These are phyloP conservation scores for Catharus minimus DNA, from an alignment of 2,113 vertebrate genomes.

Conservation along the genomic window DNA sequence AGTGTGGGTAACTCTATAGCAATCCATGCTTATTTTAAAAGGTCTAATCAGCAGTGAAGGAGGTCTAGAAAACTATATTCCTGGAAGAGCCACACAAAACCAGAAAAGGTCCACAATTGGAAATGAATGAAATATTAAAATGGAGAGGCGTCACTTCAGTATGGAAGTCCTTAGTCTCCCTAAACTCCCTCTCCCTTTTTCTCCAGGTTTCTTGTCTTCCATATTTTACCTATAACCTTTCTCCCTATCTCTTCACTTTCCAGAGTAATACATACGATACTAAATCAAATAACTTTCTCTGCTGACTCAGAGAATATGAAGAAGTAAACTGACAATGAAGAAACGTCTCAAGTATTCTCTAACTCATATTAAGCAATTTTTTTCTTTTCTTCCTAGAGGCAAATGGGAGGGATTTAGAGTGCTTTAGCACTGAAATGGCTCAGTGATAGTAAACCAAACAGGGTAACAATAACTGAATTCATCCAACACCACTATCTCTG, in stretches of 20 bases:
- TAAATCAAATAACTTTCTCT: background rate
- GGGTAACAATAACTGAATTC: background rate
- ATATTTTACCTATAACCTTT: background rate
- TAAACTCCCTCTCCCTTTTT: background rate
- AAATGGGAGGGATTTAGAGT: background rate
- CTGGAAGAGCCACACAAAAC: background rate
- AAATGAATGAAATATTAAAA: background rate
- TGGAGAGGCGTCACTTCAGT: background rate
- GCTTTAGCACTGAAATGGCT: background rate
- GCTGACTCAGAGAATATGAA: background rate
- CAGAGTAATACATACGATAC: background rate
- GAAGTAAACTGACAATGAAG: background rate
- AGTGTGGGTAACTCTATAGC: background rate
- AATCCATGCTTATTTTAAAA: background rate
- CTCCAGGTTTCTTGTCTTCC: background rate
- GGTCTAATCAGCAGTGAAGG: background rate
- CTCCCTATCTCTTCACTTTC: background rate
- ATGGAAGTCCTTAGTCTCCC: background rate
- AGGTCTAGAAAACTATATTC: background rate
- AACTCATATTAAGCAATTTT: background rate
- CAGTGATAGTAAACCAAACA: background rate
- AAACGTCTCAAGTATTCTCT: background rate
- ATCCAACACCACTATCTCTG: background rate
- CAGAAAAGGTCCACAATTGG: background rate
- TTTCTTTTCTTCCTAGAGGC: background rate